Conservation (phyloP, 2,113 vertebrate genomes). For the Motacilla tschutschensis region DNA sequence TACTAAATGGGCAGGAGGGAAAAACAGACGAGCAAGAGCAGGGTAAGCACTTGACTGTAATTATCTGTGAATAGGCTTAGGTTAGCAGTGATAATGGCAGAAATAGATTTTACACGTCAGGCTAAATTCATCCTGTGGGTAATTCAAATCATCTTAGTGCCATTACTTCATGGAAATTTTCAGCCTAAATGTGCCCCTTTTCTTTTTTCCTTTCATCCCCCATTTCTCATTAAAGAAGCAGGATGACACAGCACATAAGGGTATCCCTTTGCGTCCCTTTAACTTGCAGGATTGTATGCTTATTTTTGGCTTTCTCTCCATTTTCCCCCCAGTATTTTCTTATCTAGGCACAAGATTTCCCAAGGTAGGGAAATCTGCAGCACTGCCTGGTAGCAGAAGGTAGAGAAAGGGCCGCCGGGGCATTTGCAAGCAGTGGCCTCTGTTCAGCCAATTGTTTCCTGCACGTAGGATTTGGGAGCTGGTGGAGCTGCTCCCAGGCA, state of each 20-base stretch:
- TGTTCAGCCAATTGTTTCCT: conserved; percentile 37
- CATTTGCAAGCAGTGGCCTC: background rate
- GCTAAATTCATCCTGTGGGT: conserved; percentile 21
- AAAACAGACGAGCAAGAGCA: conserved; percentile 33
- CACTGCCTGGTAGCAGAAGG: background rate
- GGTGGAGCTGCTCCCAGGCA: conserved; percentile 51
- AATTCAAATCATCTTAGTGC: background rate
- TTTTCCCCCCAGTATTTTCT: background rate
- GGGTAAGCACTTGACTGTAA: conserved; percentile 17
- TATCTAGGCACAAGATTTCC: background rate
- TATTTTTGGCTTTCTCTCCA: background rate
- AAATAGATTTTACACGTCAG: conserved; percentile 27
- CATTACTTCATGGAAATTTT: conserved; percentile 12
- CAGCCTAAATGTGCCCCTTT: background rate
- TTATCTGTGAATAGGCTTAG: conserved; percentile 40
- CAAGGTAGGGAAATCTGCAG: background rate
- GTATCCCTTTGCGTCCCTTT: background rate
- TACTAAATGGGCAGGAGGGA: conserved; percentile 24
- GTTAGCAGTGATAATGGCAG: conserved; percentile 25
- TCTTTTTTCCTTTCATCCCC: background rate
- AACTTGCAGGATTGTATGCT: background rate
- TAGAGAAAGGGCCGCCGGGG: background rate
- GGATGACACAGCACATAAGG: background rate
- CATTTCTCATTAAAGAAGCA: background rate
- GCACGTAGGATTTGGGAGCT: background rate